Conservation (phyloP, 2,113 vertebrate species). For the Pao palembangensis region DNA sequence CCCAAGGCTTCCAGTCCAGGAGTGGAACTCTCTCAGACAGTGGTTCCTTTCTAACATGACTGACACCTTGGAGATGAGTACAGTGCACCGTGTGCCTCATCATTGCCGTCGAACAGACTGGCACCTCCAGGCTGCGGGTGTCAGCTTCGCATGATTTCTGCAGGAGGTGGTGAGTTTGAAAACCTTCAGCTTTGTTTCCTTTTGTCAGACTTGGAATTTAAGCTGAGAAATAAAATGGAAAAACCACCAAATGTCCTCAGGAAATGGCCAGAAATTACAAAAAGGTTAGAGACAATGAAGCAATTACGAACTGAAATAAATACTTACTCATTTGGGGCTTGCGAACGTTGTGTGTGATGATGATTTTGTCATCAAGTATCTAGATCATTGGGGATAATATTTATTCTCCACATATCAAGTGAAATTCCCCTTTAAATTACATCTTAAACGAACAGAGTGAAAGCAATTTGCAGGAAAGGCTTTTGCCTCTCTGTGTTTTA, state of each 20-base stretch:
- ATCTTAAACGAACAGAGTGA: slow-evolving; percentile 50
- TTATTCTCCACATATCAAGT: too few relatives aligned
- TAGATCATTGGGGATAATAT: too few relatives aligned
- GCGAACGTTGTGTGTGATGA: too few relatives aligned
- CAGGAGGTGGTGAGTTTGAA: slow-evolving; percentile 17
- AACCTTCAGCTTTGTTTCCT: slow-evolving; percentile 1
- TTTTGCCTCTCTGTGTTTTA: slow-evolving; percentile 56
- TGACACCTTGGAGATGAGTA: slow-evolving; percentile 28
- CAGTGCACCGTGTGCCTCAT: slow-evolving; percentile 15
- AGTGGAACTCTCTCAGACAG: too few relatives aligned
- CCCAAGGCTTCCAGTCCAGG: neutral
- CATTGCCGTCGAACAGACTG: slow-evolving; percentile 16
- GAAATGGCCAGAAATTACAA: too few relatives aligned
- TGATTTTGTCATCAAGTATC: too few relatives aligned
- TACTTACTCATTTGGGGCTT: too few relatives aligned
- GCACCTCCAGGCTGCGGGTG: slow-evolving; percentile 21
- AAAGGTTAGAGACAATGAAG: too few relatives aligned
- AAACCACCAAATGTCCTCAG: too few relatives aligned
- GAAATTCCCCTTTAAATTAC: slow-evolving; percentile 16
- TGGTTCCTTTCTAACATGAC: slow-evolving; percentile 6
- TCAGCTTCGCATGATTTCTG: slow-evolving; percentile 26
- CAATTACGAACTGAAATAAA: too few relatives aligned
- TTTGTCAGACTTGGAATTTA: too few relatives aligned
- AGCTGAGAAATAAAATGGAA: too few relatives aligned
- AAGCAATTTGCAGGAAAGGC: slow-evolving; percentile 49